phyloP scores from a whole-genome alignment of 2,113 vertebrate species.

The Chloebia gouldiae region DNA sequence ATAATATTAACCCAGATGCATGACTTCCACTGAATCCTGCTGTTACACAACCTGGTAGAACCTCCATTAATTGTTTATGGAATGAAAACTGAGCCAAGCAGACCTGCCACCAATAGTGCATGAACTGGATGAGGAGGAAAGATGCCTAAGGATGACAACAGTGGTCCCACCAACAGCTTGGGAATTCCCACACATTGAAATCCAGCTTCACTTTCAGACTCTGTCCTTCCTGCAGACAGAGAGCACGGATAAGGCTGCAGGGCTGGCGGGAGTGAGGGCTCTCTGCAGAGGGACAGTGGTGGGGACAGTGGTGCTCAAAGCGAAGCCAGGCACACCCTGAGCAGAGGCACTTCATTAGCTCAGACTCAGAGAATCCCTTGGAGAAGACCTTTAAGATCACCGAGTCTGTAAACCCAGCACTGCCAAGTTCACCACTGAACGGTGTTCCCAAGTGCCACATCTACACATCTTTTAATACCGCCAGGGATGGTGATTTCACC shows the following conservation, averaged over 20 bases:
- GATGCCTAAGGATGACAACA: not conserved
- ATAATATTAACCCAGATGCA: not conserved
- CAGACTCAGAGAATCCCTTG: not conserved
- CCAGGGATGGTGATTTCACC: not conserved
- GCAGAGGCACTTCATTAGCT: rapidly evolving
- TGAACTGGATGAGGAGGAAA: not conserved
- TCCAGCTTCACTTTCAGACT: not conserved
- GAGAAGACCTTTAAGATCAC: not conserved
- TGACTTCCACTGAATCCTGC: not conserved
- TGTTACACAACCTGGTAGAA: not conserved
- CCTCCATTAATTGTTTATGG: not conserved
- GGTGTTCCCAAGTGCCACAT: not conserved
- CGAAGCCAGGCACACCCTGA: rapidly evolving
- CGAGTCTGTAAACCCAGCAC: not conserved
- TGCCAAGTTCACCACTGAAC: not conserved
- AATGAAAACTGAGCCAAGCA: not conserved
- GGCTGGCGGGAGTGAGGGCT: not conserved
- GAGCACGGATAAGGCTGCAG: rapidly evolving
- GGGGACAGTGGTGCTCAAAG: not conserved
- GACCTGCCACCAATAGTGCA: too few relatives aligned
- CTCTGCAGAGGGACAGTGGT: too few relatives aligned
- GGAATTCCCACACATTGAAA: not conserved
- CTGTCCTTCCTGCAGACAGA: rapidly evolving
- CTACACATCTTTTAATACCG: not conserved
- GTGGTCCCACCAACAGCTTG: not conserved